Conservation (phyloP, 2,888 invertebrate genomes). For the Neoascia interrupta region DNA sequence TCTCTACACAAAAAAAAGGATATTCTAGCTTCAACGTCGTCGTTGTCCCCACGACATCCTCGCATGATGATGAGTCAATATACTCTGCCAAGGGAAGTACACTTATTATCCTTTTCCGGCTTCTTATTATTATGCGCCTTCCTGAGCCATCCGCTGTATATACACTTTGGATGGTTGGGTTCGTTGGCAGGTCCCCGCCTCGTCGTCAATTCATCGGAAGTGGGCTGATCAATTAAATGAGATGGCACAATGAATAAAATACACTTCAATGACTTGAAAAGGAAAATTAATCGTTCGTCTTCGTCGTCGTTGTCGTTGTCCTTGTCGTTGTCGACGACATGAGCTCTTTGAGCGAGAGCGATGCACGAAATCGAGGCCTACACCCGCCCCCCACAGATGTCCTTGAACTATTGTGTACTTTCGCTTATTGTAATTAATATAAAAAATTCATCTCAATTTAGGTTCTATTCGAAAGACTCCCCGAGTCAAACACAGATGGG, state of each 20-base stretch:
- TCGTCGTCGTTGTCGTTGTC: no score
- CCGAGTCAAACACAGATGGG: constrained; percentile 28
- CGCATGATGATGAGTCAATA: constrained; percentile 32
- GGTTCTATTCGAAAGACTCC: not conserved
- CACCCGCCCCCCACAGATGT: constrained; percentile 16
- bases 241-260: constrained; percentile 61
- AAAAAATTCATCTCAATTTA: constrained; percentile 59
- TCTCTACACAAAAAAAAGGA: no score
- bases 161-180: not conserved
- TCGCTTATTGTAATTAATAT: constrained; percentile 53
- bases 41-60: not conserved
- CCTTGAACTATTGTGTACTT: constrained; percentile 51
- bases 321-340: no score
- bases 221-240: constrained; percentile 60
- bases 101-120: constrained; percentile 34
- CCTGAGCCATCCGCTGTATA: not conserved
- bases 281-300: constrained; percentile 41
- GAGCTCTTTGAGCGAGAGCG: not conserved
- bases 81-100: constrained; percentile 10
- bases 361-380: no score
- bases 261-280: constrained; percentile 38
- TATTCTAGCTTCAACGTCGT: not conserved
- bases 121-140: not conserved
- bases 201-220: constrained; percentile 32
- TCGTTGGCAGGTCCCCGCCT: not conserved